Evolutionary conservation across 2,888 invertebrate species (phyloP), one percentile per base, ranked within the genome.

Genomic region (Muschampia plurimacula): DNA sequence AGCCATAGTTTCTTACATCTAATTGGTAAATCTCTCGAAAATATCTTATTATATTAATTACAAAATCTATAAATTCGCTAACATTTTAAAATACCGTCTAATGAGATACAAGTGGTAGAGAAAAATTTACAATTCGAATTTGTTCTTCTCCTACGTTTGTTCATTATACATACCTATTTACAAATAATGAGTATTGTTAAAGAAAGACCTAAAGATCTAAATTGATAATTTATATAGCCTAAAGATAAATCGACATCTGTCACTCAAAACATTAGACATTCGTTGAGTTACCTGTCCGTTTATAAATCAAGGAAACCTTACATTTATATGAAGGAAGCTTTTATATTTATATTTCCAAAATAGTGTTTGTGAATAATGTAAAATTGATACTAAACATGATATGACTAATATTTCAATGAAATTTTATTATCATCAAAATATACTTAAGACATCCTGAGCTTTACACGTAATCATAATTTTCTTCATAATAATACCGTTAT

Each of bases 21-120:
- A 91, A 93, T 88, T 94, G 93, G 94, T 93, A 93, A 93, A 93
- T 91, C 92, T 93, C 90, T 91, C 89, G 86, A 89, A 84, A 87
- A 86, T 88, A 87, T 86, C 88, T 89, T 91, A 90, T 82, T 82
- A 84, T 91, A 90, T 82, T 82, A 84, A 86, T 86, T 90, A 89
- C 79, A 86, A 87, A 84, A 87, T 84, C 91, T 93, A 93, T 93
- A 93, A 93, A 93, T 94, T 94, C 93, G 93, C 93, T 94, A 94
- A 90, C 86, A 82, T 89, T 90, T 90, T 86, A 90, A 89, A 88
- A 92, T 92, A 93, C 88, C 89, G 89, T 91, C 94, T 94, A 94
- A 93, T 94, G 94, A 94, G 94, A 94, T 94, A 92, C 93, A 90
- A 91, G 89, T 91, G 89, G 89, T 91, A 91, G 90, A 91, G 91